These are phyloP conservation scores for Operophtera brumata DNA, from an alignment of 2,888 invertebrate species.

Conservation along the genomic window DNA sequence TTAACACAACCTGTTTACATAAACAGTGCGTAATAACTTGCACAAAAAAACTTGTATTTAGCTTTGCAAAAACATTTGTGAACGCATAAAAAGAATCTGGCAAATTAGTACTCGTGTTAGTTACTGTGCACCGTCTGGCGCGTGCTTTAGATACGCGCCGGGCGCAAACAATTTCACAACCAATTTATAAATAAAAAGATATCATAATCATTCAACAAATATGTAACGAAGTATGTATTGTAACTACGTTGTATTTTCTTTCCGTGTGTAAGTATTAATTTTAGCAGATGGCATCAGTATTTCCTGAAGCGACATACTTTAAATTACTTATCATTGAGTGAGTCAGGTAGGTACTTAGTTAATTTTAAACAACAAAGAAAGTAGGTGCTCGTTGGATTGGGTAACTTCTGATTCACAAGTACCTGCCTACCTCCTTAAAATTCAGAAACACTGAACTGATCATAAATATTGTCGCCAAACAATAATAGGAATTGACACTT, in stretches of 20 bases:
- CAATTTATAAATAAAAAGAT: no score
- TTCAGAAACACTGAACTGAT: not conserved
- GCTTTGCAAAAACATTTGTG: no score
- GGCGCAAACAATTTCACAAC: no score
- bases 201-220: not conserved
- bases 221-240: not conserved
- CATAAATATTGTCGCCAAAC: not conserved
- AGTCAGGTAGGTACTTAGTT: not conserved
- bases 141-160: no score
- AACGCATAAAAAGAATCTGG: no score
- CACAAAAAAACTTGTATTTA: no score
- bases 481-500: not conserved
- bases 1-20: no score
- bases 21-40: no score
- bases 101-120: no score
- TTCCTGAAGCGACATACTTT: slow-evolving; percentile 1
- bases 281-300: not conserved
- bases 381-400: not conserved
- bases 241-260: not conserved
- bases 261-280: not conserved
- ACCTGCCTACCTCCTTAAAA: not conserved
- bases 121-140: no score
- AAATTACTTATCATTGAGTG: slow-evolving; percentile 3
- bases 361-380: not conserved
- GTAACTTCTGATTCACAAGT: not conserved